Evolutionary conservation across 2,888 invertebrate genomes (phyloP), one percentile per base, ranked within the genome.

Genomic region (Drosophila fulvimacula): DNA sequence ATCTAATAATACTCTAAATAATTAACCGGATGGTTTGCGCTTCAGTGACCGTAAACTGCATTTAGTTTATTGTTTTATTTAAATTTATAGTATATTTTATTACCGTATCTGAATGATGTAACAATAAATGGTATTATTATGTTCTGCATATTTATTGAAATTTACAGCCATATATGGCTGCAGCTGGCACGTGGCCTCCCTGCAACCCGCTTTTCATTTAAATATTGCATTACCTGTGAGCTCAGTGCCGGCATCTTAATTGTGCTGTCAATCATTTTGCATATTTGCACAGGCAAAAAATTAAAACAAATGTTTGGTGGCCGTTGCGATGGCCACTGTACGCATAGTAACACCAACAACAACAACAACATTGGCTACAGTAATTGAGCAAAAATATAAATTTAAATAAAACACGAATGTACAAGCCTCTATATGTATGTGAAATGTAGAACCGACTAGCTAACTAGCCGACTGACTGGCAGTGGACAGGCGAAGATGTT

Each of bases 261-360:
- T 85, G 89, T 85, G 76, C 89, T 85, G 89, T 85, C 89, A 85
- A 85, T 85, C 89, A 85, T 84, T 87, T 87, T 82, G 85, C 89
- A 89, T 87, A 84, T 86, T 86, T 84, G 86, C 82, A 81, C 81
- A 48, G 56, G 65, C 65, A 41, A 59, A 46, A 79, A 71, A 49
- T 24, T 5, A n/a, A 36, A 51, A 21, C 48, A 62, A 76, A 61
- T 64, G 57, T 76, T 73, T 80, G 80, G 76, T 69, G 80, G 78
- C 61, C 80, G 46, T 36, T 59, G 61, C 65, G 71, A 67, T 62
- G 76, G 67, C 57, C 76, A 61, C 41, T 48, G 34, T 55, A 75
- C 73, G 77, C 77, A 76, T 53, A 51, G 56, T n/a, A 51, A 56
- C 32, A 59, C 30, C 21, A 42, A 44, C 49, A 51, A 46, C 32